Base-by-base conservation (phyloP, 2,888 invertebrate species). In the Craniophora ligustri region DNA sequence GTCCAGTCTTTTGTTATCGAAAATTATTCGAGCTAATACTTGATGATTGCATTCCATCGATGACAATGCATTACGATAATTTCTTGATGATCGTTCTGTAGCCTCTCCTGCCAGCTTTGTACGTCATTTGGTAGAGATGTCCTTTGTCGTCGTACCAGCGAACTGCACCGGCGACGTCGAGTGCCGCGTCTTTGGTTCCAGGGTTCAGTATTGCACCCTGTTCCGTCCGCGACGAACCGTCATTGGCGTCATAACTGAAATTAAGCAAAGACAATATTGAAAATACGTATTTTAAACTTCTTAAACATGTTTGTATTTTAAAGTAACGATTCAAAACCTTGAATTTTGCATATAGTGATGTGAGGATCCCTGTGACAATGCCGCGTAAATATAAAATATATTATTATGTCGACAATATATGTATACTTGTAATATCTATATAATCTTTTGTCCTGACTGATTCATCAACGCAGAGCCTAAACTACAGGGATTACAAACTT, bases 221-320 rank as follows among this genome's bases (percentile, higher is more conserved):
- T 72, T 95, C 95, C 14, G 93, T 86, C n/a, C 94, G 84, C 0
- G 94, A 91, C 2, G 93, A 91, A 0, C 94, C 95, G 66, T 95
- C 94, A 45, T 89, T 93, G 8, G 90, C 84, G 64, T 94, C 89
- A 65, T 93, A 94, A 64, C 94, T 94, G 86, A 19, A 86, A 86
- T 57, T 15, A 32, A 36, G 3, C 56, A 44, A 47, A 34, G 1
- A 2, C 2, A 10, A 30, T 1, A 30, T 2, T 2, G 16, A 30
- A 18, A 18, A 16, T 18, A 16, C 10, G 5, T 4, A 1, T 34
- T n/a, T 5, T 10, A n/a, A n/a, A n/a, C n/a, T n/a, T n/a, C n/a
- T n/a, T n/a, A n/a, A n/a, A n/a, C n/a, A n/a, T n/a, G n/a, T n/a
- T n/a, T n/a, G n/a, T n/a, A n/a, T n/a, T n/a, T n/a, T n/a, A n/a